These are phyloP conservation scores for Palloptera scutellata DNA, from an alignment of 2,888 invertebrate species.

Conservation along the genomic window DNA sequence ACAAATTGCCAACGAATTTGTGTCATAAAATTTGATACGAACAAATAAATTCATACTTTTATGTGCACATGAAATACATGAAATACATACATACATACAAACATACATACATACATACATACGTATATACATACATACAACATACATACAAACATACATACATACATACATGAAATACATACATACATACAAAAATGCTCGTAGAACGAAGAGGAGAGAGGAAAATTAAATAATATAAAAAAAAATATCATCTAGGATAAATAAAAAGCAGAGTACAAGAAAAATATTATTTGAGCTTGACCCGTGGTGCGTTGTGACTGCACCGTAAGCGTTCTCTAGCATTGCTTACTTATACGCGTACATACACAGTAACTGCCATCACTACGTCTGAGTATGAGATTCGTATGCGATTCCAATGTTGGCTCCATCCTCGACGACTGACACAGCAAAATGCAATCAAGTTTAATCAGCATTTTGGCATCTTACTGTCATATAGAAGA, in stretches of 20 bases:
- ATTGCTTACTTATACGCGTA: too few species aligned
- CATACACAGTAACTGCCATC: too few species aligned
- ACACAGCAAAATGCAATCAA: slow-evolving; percentile 58
- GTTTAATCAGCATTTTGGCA: slow-evolving; percentile 59
- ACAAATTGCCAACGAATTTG: slow-evolving; percentile 51
- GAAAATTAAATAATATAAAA: slow-evolving; percentile 6
- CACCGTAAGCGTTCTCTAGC: too few species aligned
- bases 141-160: slow-evolving; percentile 7
- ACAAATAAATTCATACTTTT: slow-evolving; percentile 44
- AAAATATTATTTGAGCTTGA: too few species aligned
- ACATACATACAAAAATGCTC: slow-evolving; percentile 1
- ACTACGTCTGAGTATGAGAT: too few species aligned
- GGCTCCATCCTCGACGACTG: slow-evolving; percentile 40
- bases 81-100: not conserved
- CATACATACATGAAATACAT: slow-evolving; percentile 4
- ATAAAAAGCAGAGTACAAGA: too few species aligned
- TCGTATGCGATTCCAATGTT: too few species aligned
- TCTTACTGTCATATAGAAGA: slow-evolving; percentile 36
- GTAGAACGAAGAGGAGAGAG: not conserved
- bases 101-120: not conserved
- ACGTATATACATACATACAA: slow-evolving; percentile 9
- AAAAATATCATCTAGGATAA: too few species aligned
- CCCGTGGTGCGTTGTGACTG: too few species aligned
- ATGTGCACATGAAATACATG: slow-evolving; percentile 26
- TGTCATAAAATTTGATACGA: slow-evolving; percentile 35